These are phyloP conservation scores for Andrena bucephala DNA, from an alignment of 2,888 invertebrate species.

Conservation along the genomic window DNA sequence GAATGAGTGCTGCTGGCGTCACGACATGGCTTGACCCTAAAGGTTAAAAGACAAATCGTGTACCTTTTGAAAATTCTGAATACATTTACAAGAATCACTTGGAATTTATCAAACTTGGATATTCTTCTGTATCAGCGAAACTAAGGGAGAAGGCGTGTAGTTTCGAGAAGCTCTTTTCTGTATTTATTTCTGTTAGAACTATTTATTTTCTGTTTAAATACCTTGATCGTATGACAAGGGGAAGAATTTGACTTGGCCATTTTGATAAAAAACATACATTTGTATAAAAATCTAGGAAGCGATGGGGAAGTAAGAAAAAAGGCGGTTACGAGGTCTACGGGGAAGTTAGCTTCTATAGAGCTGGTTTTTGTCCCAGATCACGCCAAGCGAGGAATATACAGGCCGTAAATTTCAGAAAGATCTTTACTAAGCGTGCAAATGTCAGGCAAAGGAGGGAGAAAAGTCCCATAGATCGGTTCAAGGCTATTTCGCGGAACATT, in stretches of 20 bases:
- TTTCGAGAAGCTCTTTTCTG: too few species aligned
- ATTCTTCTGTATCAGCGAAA: too few species aligned
- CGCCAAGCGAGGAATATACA: neutral
- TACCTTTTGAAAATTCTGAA: neutral
- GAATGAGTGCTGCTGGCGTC: neutral
- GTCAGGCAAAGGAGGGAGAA: slow-evolving; percentile 9
- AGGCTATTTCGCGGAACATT: slow-evolving; percentile 48
- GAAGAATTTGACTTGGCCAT: too few species aligned
- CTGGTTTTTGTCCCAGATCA: neutral
- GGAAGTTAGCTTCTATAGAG: neutral
- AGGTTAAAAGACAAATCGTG: slow-evolving; percentile 11
- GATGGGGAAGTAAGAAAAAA: neutral
- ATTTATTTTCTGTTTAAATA: too few species aligned
- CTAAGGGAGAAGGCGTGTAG: too few species aligned
- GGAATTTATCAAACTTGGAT: too few species aligned
- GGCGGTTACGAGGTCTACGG: neutral
- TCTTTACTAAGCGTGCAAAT: slow-evolving; percentile 26
- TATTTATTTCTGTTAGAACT: too few species aligned
- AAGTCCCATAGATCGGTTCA: slow-evolving; percentile 35
- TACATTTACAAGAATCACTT: too few species aligned
- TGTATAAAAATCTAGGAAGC: neutral
- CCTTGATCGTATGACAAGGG: too few species aligned
- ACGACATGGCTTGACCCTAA: neutral
- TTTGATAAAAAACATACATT: too few species aligned
- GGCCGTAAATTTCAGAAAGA: slow-evolving; percentile 39